Evolutionary conservation across 30 jellyfish, hydroid and myxozoan species (phyloP).

Genomic region (Thelohanellus kitauei): DNA sequence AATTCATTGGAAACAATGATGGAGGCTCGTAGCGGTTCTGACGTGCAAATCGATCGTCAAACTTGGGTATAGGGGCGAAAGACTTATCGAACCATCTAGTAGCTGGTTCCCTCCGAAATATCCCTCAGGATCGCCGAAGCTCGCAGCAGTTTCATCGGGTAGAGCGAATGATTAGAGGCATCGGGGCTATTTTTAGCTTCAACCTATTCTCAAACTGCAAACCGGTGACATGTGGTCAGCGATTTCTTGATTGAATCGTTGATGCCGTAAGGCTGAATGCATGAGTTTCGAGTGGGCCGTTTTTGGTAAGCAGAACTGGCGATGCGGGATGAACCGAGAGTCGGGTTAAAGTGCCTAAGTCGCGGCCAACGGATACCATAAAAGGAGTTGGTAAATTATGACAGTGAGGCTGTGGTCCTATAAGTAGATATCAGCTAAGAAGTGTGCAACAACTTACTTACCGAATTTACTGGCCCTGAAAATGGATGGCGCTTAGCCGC

Average conservation of each 20-base stretch:
- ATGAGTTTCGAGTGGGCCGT: slow-evolving; percentile 3
- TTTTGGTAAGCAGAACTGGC: slow-evolving; percentile 11
- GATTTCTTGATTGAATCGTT: slow-evolving; percentile 7
- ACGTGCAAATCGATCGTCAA: slow-evolving; percentile 37
- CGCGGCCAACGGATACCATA: slow-evolving; percentile 12
- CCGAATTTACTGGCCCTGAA: slow-evolving; percentile 41
- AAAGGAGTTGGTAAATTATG: slow-evolving; percentile 18
- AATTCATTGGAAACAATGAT: slow-evolving; percentile 27
- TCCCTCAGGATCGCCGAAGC: slow-evolving; percentile 56
- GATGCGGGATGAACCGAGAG: slow-evolving; percentile 13
- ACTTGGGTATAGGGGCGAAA: slow-evolving; percentile 56
- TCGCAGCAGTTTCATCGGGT: slow-evolving; percentile 32
- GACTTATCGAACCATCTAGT: slow-evolving; percentile 62
- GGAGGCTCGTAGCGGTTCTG: slow-evolving; percentile 44
- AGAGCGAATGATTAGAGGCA: slow-evolving; percentile 43
- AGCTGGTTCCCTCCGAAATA: slow-evolving; percentile 62
- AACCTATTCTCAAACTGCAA: slow-evolving; percentile 14
- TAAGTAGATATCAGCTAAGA: slow-evolving; percentile 17
- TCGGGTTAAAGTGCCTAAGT: slow-evolving; percentile 5
- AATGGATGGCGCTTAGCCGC: slow-evolving; percentile 39
- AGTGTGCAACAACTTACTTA: slow-evolving; percentile 32
- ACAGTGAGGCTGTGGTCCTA: slow-evolving; percentile 23
- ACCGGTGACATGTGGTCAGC: no score
- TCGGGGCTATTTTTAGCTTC: slow-evolving; percentile 29
- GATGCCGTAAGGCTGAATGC: slow-evolving; percentile 5